A percentile compares a stretch with the other conserved stretches of the same genome.
phyloP scores from a whole-genome alignment of 2,888 invertebrate genomes.

The Arctia plantaginis region DNA sequence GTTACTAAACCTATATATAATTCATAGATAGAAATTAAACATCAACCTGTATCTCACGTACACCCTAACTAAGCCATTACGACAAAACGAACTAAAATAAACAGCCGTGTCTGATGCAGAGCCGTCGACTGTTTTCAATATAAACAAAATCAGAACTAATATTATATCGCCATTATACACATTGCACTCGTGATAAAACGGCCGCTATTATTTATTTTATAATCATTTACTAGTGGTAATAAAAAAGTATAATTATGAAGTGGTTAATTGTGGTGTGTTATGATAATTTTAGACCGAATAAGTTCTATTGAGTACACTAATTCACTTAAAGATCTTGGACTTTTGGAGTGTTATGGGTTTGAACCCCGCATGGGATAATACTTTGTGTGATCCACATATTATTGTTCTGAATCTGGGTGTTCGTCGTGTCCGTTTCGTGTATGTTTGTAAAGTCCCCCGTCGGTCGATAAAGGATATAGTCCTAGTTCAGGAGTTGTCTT shows the following conservation, averaged over 20 bases:
- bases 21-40: too few relatives aligned
- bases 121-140: conserved; percentile 72
- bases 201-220: background rate
- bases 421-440: too few relatives aligned
- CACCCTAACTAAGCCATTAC: conserved; percentile 64
- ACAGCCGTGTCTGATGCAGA: conserved; percentile 79
- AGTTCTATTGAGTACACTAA: too few relatives aligned
- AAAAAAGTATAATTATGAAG: background rate
- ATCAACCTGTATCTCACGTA: conserved; percentile 58
- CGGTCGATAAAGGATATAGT: too few relatives aligned
- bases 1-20: too few relatives aligned
- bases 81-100: conserved; percentile 81
- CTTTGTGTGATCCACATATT: too few relatives aligned
- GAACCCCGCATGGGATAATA: too few relatives aligned
- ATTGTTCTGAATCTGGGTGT: too few relatives aligned
- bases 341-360: too few relatives aligned
- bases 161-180: conserved; percentile 33
- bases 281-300: background rate
- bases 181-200: conserved; percentile 16
- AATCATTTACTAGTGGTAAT: conserved; percentile 4
- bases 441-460: too few relatives aligned
- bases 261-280: background rate
- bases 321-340: too few relatives aligned
- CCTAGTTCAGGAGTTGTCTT: too few relatives aligned
- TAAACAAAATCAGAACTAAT: conserved; percentile 77